Evolutionary conservation across 2,888 invertebrate species (phyloP).

Genomic region (Rugalucina vietnamica): DNA sequence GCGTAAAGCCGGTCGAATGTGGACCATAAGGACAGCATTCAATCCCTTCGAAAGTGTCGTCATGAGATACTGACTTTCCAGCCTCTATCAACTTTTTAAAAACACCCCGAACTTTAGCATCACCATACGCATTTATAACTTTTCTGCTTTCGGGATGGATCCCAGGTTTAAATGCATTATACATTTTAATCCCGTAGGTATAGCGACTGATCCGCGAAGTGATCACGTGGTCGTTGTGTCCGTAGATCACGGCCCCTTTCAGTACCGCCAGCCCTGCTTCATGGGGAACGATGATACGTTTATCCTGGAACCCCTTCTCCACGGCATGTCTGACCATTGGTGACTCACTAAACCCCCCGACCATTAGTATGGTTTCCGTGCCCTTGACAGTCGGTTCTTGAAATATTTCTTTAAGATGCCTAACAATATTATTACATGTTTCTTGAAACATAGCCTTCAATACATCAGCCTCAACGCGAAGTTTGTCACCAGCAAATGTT

Average conservation of each 20-base stretch:
- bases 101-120: neutral
- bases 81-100: slow-evolving; percentile 41
- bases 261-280: slow-evolving; percentile 49
- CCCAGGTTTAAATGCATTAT: neutral
- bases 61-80: slow-evolving; percentile 29
- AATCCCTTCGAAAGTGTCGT: neutral
- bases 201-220: slow-evolving; percentile 39
- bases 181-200: slow-evolving; percentile 39
- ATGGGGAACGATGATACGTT: slow-evolving; percentile 39
- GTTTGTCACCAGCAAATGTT: neutral
- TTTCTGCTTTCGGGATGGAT: slow-evolving; percentile 15
- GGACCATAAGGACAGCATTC: neutral
- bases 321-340: slow-evolving; percentile 33
- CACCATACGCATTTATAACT: neutral
- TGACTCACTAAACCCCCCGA: slow-evolving; percentile 54
- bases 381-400: slow-evolving; percentile 11
- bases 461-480: slow-evolving; percentile 5
- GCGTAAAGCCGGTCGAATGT: neutral
- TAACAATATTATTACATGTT: slow-evolving; percentile 12
- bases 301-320: slow-evolving; percentile 5
- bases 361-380: slow-evolving; percentile 42
- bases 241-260: slow-evolving; percentile 54
- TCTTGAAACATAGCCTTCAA: slow-evolving; percentile 23
- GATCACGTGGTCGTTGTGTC: slow-evolving; percentile 37
- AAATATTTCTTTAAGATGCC: slow-evolving; percentile 28